phyloP scores from a whole-genome alignment of 2,888 invertebrate species.

The Luperina nickerlii region DNA sequence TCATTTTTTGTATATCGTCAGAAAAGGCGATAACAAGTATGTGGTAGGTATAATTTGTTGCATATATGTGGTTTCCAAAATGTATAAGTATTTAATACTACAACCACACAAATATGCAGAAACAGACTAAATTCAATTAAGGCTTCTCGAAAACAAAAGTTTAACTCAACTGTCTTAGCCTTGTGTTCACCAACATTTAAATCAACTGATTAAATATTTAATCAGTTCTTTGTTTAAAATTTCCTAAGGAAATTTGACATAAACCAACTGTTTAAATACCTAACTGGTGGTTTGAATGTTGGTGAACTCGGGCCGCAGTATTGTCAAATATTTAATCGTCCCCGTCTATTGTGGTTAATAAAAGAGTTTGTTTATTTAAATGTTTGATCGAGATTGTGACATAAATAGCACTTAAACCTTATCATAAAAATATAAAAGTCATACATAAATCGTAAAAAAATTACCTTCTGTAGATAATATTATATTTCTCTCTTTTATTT shows the following conservation, averaged over 20 bases:
- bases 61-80: too few species aligned
- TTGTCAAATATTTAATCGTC: conserved; percentile 28
- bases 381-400: conserved; percentile 65
- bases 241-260: too few species aligned
- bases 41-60: too few species aligned
- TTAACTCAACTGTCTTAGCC: neutral
- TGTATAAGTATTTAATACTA: neutral
- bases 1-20: too few species aligned
- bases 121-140: neutral
- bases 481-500: neutral
- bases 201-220: too few species aligned
- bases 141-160: neutral
- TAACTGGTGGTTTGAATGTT: too few species aligned
- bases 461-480: conserved; percentile 10
- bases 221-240: too few species aligned
- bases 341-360: conserved; percentile 1
- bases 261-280: too few species aligned
- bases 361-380: conserved; percentile 16
- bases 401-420: conserved; percentile 17
- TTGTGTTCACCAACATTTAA: too few species aligned
- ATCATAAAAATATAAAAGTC: neutral
- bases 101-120: neutral
- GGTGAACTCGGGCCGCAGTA: too few species aligned
- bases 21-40: too few species aligned
- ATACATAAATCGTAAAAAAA: neutral